Evolutionary conservation across 2,113 vertebrate genomes (phyloP), one percentile per base, ranked within the genome.

Genomic region (Ctenomys sociabilis): DNA sequence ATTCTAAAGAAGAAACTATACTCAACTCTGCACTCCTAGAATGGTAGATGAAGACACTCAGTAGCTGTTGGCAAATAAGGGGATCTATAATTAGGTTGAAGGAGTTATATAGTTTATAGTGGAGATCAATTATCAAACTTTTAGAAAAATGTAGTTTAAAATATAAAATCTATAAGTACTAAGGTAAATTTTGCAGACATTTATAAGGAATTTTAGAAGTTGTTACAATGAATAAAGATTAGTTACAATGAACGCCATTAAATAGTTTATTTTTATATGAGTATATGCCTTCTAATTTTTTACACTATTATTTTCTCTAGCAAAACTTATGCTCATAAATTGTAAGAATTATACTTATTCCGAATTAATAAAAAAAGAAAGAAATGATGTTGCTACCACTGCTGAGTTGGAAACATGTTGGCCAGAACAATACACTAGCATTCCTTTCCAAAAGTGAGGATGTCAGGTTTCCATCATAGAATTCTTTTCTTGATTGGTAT

Each of bases 251-350:
- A 64, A 64, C 64, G 21, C 28, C 77, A 8, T 59, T 70, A 54
- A 93, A 91, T 49, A 81, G 78, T n/a, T 83, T 43, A 24, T 83
- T 95, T 91, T 92, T 63, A 66, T 73, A 61, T 68, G 57, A 95
- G 59, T 75, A 21, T 14, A 49, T 61, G 17, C 32, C 77, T 93
- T 91, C 45, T 94, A 84, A 92, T 90, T 37, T 75, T 85, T 91
- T 85, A 88, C 52, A 52, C 72, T 66, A 68, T 40, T n/a, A 80
- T 86, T 96, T 93, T 87, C 75, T 85, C n/a, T 66, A 78, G 45
- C 43, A 91, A 84, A 94, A 90, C 35, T 52, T 66, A 28, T 52
- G 81, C 30, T 92, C 22, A 87, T 5, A 45, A 85, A 68, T 66
- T 86, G 32, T 49, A 90, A 92, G 52, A 87, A 80, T 83, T 73